Conservation (phyloP, 2,797 vertebrate genomes). For the Eleutherodactylus coqui region DNA sequence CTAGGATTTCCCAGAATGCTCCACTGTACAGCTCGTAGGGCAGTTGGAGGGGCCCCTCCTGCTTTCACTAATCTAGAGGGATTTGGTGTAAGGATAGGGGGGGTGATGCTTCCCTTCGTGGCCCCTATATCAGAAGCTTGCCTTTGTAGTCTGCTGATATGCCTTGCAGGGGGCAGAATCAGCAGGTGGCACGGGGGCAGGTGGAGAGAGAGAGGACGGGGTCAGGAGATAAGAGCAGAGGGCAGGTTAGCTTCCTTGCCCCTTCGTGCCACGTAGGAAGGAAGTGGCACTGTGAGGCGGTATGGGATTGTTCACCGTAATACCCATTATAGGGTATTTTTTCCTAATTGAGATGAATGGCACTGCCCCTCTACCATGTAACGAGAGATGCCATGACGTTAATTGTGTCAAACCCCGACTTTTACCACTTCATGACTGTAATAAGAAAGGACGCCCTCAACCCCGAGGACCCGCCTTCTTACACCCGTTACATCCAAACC, state of each 20-base stretch:
- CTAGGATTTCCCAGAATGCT: not conserved
- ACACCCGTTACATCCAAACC: conserved; percentile 28
- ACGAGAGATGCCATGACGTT: conserved; percentile 9
- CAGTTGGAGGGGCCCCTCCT: not conserved
- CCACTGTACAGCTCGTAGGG: not conserved
- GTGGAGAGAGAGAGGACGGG: not conserved
- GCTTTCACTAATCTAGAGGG: conserved; percentile 58
- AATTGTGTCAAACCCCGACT: conserved; percentile 26
- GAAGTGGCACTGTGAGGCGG: conserved; percentile 40
- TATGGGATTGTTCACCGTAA: conserved; percentile 5
- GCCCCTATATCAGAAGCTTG: too few relatives aligned
- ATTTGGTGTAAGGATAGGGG: conserved; percentile 49
- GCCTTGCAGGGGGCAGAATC: conserved; percentile 55
- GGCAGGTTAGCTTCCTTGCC: conserved; percentile 10
- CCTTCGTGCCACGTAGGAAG: conserved; percentile 44
- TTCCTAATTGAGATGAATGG: not conserved
- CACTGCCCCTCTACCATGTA: conserved; percentile 15
- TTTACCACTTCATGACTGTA: conserved; percentile 39
- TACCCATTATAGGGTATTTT: conserved; percentile 16
- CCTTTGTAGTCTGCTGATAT: not conserved
- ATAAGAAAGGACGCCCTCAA: conserved; percentile 13
- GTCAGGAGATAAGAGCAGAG: not conserved
- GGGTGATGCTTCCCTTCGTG: not conserved
- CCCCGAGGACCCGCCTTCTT: conserved; percentile 1
- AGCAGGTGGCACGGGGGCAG: not conserved